Percentiles rank a stretch among this genome's conserved stretches.
phyloP scores from a whole-genome alignment of 2,113 vertebrate species.

The Myotis yumanensis region DNA sequence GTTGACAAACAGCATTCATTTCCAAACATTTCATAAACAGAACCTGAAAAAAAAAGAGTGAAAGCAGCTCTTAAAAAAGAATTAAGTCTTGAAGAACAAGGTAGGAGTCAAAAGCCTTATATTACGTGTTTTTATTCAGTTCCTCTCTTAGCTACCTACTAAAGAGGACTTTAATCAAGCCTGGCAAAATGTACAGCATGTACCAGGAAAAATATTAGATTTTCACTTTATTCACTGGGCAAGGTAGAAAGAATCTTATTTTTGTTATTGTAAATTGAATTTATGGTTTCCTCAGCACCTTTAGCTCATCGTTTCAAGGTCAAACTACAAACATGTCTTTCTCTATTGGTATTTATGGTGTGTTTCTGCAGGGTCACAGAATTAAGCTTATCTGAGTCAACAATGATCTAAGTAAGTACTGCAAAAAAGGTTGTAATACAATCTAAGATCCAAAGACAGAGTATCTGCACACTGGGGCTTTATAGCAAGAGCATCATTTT shows the following conservation, averaged over 20 bases:
- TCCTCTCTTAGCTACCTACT: background rate
- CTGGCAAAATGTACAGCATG: constrained; percentile 24
- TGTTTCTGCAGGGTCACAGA: constrained; percentile 41
- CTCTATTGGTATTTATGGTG: background rate
- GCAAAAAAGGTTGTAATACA: background rate
- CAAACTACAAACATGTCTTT: background rate
- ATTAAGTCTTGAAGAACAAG: constrained; percentile 21
- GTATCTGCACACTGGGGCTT: background rate
- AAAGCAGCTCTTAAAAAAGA: constrained; percentile 41
- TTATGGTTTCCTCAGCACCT: constrained; percentile 32
- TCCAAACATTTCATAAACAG: constrained; percentile 88
- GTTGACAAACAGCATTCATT: constrained; percentile 89
- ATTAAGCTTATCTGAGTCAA: constrained; percentile 27
- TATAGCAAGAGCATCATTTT: background rate
- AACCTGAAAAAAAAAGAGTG: constrained; percentile 80
- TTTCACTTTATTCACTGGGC: constrained; percentile 4
- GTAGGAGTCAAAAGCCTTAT: background rate
- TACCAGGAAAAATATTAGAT: constrained; percentile 25
- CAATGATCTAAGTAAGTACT: background rate
- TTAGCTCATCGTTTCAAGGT: constrained; percentile 54
- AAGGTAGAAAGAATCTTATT: constrained; percentile 46
- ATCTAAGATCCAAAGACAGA: background rate
- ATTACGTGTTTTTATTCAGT: background rate
- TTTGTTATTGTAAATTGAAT: constrained; percentile 27
- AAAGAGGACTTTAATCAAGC: constrained; percentile 51